Conservation (phyloP, 1,140 invertebrate species). For the Heliconius melpomene region DNA sequence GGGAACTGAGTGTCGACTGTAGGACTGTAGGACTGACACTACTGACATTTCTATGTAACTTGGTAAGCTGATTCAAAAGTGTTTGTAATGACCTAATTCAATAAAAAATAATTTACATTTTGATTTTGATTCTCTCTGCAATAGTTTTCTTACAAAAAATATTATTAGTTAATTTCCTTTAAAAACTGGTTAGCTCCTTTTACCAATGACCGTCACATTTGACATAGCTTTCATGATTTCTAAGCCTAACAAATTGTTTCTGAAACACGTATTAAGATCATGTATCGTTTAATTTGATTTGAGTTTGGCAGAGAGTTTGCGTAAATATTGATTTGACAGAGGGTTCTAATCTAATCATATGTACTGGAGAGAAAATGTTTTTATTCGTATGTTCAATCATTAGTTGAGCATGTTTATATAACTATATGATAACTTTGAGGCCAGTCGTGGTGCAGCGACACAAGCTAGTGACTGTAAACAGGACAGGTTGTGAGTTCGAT, state of each 20-base stretch:
- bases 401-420: not conserved
- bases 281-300: not conserved
- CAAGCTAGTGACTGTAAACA: too few relatives aligned
- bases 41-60: too few relatives aligned
- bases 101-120: too few relatives aligned
- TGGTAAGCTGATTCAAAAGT: too few relatives aligned
- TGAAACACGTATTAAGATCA: conserved; percentile 42
- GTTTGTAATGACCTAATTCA: too few relatives aligned
- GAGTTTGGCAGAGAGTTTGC: conserved; percentile 37
- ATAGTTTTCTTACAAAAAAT: too few relatives aligned
- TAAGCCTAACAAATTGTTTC: conserved; percentile 46
- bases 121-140: too few relatives aligned
- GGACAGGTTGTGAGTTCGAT: too few relatives aligned
- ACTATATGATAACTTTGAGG: too few relatives aligned
- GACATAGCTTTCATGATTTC: conserved; percentile 59
- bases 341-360: not conserved
- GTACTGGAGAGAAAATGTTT: not conserved
- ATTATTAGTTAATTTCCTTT: not conserved
- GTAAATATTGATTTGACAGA: conserved; percentile 18
- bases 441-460: too few relatives aligned
- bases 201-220: conserved; percentile 39
- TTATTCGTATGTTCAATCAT: not conserved
- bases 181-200: not conserved
- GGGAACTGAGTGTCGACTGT: too few relatives aligned
- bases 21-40: too few relatives aligned